Evolutionary conservation across 1,140 invertebrate species (phyloP), one percentile per base, ranked within the genome.

Genomic region (Monomorium pharaonis): DNA sequence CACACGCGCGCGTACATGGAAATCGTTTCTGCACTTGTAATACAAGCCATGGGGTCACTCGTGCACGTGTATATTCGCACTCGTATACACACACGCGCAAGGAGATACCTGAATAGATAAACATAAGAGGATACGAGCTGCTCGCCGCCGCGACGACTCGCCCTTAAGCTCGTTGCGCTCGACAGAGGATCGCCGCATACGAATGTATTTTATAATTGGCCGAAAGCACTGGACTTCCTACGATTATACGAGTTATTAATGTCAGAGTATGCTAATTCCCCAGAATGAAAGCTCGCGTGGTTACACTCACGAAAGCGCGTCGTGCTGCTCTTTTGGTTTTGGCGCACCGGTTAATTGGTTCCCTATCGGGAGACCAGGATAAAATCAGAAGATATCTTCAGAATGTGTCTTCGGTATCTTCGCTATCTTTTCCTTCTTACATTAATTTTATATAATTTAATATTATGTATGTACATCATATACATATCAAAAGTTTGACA

Each of bases 161-260:
- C 47, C 76, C 60, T 58, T n/a, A 88, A 72, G 72, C 18, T 47
- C 62, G 56, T 63, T 42, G 54, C 21, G 33, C 63, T 88, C 72
- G 47, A 14, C 63, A 42, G 37, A 58, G 14, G 24, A 78, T 60
- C n/a, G 67, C 47, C n/a, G 83, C 67, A 67, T 90, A 81, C 84
- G 80, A 87, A 84, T 74, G 77, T 69, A 44, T 30, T 49, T 67
- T 14, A 69, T 92, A 93, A 92, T 92, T 92, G 89, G 78, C 56
- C 42, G 37, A 67, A 85, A 88, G 65, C 70, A 75, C 62, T 75
- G 75, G 77, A 88, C 87, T 92, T 93, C 89, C 87, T 90, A 89
- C 86, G 65, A 89, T 89, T 92, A 89, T 72, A 81, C 83, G 74
- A 90, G 63, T 91, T 90, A 91, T 92, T 91, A 87, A 90, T 88